Evolutionary conservation across 2,888 invertebrate species (phyloP), one percentile per base, ranked within the genome.

Genomic region (Hybos culiciformis): DNA sequence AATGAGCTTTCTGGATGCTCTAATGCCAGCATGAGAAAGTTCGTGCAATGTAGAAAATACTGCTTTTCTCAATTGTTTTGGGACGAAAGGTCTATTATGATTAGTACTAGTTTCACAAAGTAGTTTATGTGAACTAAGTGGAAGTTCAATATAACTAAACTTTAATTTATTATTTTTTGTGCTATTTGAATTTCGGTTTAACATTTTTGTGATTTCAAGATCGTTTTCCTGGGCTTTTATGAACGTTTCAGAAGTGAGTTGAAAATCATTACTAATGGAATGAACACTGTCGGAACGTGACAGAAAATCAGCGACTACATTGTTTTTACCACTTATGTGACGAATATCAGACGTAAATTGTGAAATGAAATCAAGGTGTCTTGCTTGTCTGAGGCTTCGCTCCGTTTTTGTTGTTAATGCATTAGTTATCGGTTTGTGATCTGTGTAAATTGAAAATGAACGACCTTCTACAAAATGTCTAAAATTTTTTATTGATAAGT

Each of bases 401-500:
- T 44, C 53, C 5, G 47, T 21, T 6, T 52, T 52, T 42, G 51
- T 39, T 8, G 29, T 12, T 40, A 63, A 54, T 3, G 60, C 59
- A 29, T 42, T 55, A 2, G 42, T 41, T 26, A 62, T 39, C 1
- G 59, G 59, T 37, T 58, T 60, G 43, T 58, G 61, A 50, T 59
- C 59, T 2, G 59, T 60, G 26, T 41, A 55, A 2, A 60, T 53
- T 2, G 44, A 52, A 29, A 57, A 54, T 40, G 53, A n/a, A 31
- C 55, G 44, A 0, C 54, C 60, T 51, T 67, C 65, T 0, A 65
- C 39, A 51, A 61, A 54, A 23, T 58, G 51, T 6, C 56, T 45
- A 45, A 65, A 66, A 42, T 60, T 48, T 36, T 54, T 53, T 1
- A 64, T 51, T 1, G 58, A 54, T 23, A 52, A 47, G 39, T 61